Evolutionary conservation across 2,797 vertebrate species (phyloP).

Genomic region (Pseudochromis fuscus): DNA sequence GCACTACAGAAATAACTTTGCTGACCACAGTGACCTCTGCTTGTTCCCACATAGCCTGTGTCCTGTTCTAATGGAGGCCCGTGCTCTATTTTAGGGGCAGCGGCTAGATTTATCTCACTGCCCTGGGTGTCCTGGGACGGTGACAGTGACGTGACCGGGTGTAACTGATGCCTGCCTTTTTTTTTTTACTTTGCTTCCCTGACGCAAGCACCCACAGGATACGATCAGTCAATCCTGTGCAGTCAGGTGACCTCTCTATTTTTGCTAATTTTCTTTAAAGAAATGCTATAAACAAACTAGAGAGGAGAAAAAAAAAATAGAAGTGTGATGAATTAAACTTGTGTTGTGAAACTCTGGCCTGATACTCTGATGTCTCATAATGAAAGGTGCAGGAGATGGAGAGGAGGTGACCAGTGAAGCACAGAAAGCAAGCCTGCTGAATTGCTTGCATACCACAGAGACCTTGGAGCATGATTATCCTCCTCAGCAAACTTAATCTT

Average conservation of each 20-base stretch:
- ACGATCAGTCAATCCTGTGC: slow-evolving; percentile 52
- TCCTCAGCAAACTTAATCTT: slow-evolving; percentile 79
- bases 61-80: slow-evolving; percentile 77
- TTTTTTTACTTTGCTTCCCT: slow-evolving; percentile 49
- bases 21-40: slow-evolving; percentile 81
- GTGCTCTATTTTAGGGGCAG: slow-evolving; percentile 76
- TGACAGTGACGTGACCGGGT: slow-evolving; percentile 72
- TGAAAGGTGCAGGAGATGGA: slow-evolving; percentile 48
- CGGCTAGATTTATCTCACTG: slow-evolving; percentile 80
- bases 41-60: slow-evolving; percentile 76
- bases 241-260: slow-evolving; percentile 31
- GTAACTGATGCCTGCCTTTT: slow-evolving; percentile 70
- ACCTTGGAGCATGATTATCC: slow-evolving; percentile 74
- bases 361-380: slow-evolving; percentile 32
- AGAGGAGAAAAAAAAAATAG: slow-evolving; percentile 6
- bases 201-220: slow-evolving; percentile 65
- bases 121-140: slow-evolving; percentile 75
- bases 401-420: slow-evolving; percentile 49
- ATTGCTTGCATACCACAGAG: slow-evolving; percentile 70
- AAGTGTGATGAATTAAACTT: slow-evolving; percentile 25
- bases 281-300: not conserved
- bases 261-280: slow-evolving; percentile 8
- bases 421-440: slow-evolving; percentile 51
- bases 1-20: slow-evolving; percentile 81
- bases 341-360: slow-evolving; percentile 44